Percentiles rank a stretch among this genome's conserved stretches.
phyloP scores from a whole-genome alignment of 92 coral and sea anemone species.

The Actinostola sp. region DNA sequence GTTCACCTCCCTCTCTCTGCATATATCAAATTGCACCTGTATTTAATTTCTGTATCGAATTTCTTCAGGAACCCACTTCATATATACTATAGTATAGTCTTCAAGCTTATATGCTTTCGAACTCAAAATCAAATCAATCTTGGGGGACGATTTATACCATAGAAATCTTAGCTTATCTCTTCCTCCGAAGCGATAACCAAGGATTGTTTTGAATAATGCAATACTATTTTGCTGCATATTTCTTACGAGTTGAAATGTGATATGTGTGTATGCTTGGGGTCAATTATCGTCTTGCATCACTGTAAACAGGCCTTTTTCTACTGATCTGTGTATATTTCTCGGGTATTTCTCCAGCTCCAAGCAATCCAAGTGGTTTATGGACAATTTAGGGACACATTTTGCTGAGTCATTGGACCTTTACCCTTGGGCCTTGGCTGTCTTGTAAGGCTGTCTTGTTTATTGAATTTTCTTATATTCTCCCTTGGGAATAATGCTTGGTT shows the following conservation, averaged over 20 bases:
- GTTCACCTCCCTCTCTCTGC: constrained; percentile 17
- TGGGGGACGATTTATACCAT: background rate
- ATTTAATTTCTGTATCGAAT: background rate
- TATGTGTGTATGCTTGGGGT: background rate
- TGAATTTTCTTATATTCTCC: no score
- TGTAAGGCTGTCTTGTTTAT: no score
- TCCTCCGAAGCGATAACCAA: background rate
- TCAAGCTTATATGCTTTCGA: background rate
- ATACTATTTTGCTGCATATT: background rate
- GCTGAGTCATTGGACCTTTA: no score
- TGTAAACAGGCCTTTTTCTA: no score
- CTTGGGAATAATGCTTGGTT: no score
- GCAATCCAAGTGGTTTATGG: no score
- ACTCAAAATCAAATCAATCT: background rate
- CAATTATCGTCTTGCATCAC: background rate
- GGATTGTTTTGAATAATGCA: constrained; percentile 8
- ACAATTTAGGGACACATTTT: no score
- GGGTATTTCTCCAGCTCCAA: no score
- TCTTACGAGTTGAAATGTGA: background rate
- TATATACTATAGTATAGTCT: background rate
- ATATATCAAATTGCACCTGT: constrained; percentile 14
- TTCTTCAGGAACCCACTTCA: no score
- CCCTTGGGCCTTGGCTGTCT: no score
- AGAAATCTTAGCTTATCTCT: background rate
- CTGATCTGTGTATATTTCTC: no score